Evolutionary conservation across 2,888 invertebrate species (phyloP).

Genomic region (Trichogramma dendrolimi): DNA sequence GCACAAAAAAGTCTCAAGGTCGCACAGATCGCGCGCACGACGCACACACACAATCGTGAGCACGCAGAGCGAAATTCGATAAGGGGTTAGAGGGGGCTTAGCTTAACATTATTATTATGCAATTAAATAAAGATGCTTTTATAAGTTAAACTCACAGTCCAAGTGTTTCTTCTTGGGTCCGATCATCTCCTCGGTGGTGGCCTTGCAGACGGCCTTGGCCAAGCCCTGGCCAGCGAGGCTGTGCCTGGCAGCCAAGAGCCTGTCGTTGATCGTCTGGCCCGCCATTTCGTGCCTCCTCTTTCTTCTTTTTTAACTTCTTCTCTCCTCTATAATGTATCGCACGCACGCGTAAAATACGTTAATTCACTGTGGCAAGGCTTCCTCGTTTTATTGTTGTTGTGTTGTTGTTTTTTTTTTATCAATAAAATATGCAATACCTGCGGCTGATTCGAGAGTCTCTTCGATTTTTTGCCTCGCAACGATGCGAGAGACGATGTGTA

Average conservation of each 20-base stretch:
- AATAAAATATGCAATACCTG: too few relatives aligned
- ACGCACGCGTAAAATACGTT: too few relatives aligned
- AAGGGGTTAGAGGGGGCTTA: not conserved
- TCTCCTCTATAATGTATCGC: not conserved
- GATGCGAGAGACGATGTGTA: too few relatives aligned
- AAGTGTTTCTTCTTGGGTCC: conserved; percentile 99
- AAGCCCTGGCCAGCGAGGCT: conserved; percentile 98
- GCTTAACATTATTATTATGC: too few relatives aligned
- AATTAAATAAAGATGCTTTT: too few relatives aligned
- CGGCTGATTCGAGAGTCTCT: too few relatives aligned
- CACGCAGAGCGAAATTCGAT: not conserved
- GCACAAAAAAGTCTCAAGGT: not conserved
- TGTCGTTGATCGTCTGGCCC: conserved; percentile 97
- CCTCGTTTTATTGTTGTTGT: not conserved
- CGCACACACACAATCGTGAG: not conserved
- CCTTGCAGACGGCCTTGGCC: conserved; percentile 99
- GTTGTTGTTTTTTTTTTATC: too few relatives aligned
- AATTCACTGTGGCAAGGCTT: not conserved
- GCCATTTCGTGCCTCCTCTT: conserved; percentile 59
- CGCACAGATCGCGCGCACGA: not conserved
- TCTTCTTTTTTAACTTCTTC: not conserved
- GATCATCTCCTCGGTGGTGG: conserved; percentile 99
- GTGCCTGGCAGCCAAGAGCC: conserved; percentile 95
- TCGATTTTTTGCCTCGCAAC: too few relatives aligned
- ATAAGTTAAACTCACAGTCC: conserved; percentile 80